These are phyloP conservation scores for Penaeus chinensis DNA, from an alignment of 1,140 invertebrate species.

Conservation along the genomic window DNA sequence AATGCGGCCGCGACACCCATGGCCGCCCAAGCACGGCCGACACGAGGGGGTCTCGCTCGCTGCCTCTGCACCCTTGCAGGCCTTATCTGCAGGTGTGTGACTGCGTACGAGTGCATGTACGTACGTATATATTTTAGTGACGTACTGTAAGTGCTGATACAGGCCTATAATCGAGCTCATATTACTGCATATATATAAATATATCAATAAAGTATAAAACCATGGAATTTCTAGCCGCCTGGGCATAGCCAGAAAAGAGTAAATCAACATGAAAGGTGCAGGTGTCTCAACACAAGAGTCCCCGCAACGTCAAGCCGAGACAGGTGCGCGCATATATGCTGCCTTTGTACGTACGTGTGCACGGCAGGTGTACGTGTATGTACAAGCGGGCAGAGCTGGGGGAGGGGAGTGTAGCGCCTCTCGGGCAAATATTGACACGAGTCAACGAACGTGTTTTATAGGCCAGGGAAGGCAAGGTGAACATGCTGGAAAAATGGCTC, in stretches of 20 bases:
- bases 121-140: neutral
- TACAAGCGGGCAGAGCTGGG: too few relatives aligned
- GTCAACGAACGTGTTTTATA: conserved; percentile 27
- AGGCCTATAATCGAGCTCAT: too few relatives aligned
- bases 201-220: too few relatives aligned
- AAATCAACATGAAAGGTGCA: too few relatives aligned
- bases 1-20: conserved; percentile 20
- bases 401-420: too few relatives aligned
- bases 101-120: neutral
- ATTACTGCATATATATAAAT: too few relatives aligned
- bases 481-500: neutral
- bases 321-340: too few relatives aligned
- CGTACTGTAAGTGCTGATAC: too few relatives aligned
- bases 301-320: neutral
- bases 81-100: neutral
- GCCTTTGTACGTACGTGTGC: too few relatives aligned
- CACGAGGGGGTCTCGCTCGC: conserved; percentile 10
- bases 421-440: conserved; percentile 28
- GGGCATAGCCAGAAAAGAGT: too few relatives aligned
- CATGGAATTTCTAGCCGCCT: too few relatives aligned
- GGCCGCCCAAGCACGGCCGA: conserved; percentile 19
- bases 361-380: too few relatives aligned
- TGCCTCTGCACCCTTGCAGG: neutral
- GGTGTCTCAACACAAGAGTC: neutral
- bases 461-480: neutral